Base-by-base conservation (phyloP, 1,140 invertebrate genomes). In the Lasioglossum baleicum region DNA sequence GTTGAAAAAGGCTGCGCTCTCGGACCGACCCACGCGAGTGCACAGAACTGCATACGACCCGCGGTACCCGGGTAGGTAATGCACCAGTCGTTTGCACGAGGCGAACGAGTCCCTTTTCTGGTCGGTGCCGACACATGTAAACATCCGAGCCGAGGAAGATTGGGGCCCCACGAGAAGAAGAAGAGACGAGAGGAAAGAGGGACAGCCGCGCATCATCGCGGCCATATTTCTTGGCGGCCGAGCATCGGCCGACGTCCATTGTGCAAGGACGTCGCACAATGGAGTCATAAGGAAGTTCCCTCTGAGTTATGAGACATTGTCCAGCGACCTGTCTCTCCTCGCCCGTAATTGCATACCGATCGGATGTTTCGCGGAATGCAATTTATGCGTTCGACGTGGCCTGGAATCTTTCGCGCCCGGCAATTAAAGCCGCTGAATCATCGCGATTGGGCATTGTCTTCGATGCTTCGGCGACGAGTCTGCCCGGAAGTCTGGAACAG, bases 61-160 rank as follows among this genome's bases (percentile, higher is more conserved):
- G 79, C 69, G 79, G 81, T 82, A 81, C 51, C 51, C 26, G 42
- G 80, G 84, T 86, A 86, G 80, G 84, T 86, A 86, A 88, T 86
- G 87, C 83, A 77, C 51, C 78, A 83, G 86, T 87, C 87, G 88
- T 87, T 90, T 87, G 88, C 86, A 89, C 85, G 72, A 75, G 64
- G 64, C 74, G 78, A 83, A 75, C 83, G 80, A 70, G 83, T 82
- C 75, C 83, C 83, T 87, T 87, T 89, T 85, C 83, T 81, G 48
- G 78, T 82, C 84, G n/a, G 56, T 75, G 86, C 87, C 87, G 87
- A 88, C 84, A 70, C 81, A 60, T 82, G 81, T 77, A 72, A 85
- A 86, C 83, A 75, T 51, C 77, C 42, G 13, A 26, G 20, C 17
- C 26, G 77, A 17, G 69, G 51, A 81, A 7, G 51, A 73, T 51